Percentiles rank a stretch among this genome's conserved stretches.
Conservation (phyloP, 2,113 vertebrate species). For the Vanacampus margaritifer region DNA sequence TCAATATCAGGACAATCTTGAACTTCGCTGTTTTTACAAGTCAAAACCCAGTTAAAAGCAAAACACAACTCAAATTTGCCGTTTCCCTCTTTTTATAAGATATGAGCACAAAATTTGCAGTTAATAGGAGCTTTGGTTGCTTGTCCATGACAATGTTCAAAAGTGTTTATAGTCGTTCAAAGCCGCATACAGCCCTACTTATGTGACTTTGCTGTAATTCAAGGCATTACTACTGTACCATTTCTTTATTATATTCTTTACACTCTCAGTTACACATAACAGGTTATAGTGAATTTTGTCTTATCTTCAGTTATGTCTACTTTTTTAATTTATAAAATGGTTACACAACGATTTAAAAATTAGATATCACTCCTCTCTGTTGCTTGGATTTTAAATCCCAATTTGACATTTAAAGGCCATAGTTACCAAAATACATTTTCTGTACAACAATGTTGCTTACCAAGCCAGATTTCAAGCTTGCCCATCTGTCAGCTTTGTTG, state of each 20-base stretch:
- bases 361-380: background rate
- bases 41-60: background rate
- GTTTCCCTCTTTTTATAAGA: background rate
- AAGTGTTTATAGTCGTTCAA: background rate
- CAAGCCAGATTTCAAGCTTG: background rate
- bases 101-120: background rate
- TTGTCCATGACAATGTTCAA: background rate
- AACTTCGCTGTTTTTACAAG: slow-evolving; percentile 1
- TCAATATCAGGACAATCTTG: slow-evolving; percentile 18
- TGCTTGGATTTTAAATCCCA: background rate
- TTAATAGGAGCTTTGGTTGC: background rate
- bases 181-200: background rate
- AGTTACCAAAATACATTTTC: background rate
- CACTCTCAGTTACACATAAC: background rate
- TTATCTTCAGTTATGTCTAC: background rate
- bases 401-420: background rate
- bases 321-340: background rate
- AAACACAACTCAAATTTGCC: background rate
- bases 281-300: background rate
- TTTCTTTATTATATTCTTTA: background rate
- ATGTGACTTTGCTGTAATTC: background rate
- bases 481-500: background rate
- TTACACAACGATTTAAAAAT: background rate
- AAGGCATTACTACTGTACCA: background rate
- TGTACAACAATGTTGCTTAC: background rate